phyloP scores from a whole-genome alignment of 2,797 vertebrate genomes.

The Trichosurus vulpecula region DNA sequence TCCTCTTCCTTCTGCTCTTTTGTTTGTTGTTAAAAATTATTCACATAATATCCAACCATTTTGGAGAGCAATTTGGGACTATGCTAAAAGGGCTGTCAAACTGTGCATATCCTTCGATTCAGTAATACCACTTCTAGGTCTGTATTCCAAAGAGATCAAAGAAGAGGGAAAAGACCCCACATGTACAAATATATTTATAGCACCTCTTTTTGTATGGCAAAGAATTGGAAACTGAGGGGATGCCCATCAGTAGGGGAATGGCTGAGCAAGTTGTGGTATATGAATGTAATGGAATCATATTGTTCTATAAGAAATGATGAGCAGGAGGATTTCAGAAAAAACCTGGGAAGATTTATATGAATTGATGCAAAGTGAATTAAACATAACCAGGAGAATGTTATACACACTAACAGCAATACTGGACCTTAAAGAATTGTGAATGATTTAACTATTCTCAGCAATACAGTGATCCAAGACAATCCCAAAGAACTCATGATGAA shows the following conservation, averaged over 20 bases:
- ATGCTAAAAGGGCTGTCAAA: neutral
- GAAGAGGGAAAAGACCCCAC: neutral
- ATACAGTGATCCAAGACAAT: neutral
- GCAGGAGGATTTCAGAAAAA: neutral
- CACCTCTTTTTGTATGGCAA: neutral
- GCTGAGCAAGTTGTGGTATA: neutral
- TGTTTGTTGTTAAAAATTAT: neutral
- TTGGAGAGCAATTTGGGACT: neutral
- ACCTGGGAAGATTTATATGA: neutral
- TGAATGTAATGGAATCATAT: neutral
- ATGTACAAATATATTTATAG: neutral
- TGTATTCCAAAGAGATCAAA: neutral
- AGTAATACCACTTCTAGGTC: neutral
- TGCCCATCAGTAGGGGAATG: neutral
- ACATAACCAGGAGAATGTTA: neutral
- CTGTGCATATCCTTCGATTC: neutral
- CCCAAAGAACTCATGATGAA: neutral
- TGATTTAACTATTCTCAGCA: neutral
- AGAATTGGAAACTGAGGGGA: neutral
- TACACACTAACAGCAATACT: neutral
- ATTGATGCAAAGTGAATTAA: neutral
- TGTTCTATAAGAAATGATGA: neutral
- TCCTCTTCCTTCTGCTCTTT: neutral
- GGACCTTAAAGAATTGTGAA: neutral
- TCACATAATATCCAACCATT: neutral